Evolutionary conservation across 2,888 invertebrate species (phyloP).

Genomic region (Lasius fuliginosus): DNA sequence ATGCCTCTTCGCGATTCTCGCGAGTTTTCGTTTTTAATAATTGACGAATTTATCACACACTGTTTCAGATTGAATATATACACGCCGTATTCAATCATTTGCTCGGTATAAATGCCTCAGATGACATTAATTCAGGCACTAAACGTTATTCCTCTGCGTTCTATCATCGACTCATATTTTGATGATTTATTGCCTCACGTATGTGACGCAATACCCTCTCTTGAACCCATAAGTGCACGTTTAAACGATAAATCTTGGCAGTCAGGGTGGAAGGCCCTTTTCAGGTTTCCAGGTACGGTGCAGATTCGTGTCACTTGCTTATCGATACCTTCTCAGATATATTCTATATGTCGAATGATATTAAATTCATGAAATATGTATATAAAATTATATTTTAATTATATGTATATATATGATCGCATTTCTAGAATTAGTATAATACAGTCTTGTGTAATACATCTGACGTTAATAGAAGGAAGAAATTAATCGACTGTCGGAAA

Average conservation of each 20-base stretch:
- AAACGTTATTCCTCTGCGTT: constrained; percentile 74
- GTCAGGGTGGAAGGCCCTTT: constrained; percentile 76
- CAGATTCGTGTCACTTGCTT: constrained; percentile 71
- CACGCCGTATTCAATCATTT: constrained; percentile 21
- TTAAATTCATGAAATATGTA: constrained; percentile 54
- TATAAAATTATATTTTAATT: constrained; percentile 27
- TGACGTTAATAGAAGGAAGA: not conserved
- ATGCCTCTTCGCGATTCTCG: not conserved
- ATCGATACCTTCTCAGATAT: constrained; percentile 71
- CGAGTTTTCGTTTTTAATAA: not conserved
- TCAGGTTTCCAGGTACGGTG: constrained; percentile 71
- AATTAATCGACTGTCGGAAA: not conserved
- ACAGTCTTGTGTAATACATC: not conserved
- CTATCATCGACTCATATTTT: constrained; percentile 76
- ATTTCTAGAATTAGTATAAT: not conserved
- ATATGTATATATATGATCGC: not conserved
- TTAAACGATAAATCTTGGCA: constrained; percentile 79
- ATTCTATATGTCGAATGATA: constrained; percentile 55
- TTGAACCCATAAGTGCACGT: constrained; percentile 77
- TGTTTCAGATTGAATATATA: not conserved
- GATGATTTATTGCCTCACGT: constrained; percentile 76
- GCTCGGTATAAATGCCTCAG: constrained; percentile 36
- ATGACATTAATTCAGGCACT: constrained; percentile 61
- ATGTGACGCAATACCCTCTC: constrained; percentile 77
- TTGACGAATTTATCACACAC: not conserved